Percentiles rank a stretch among this genome's conserved stretches.
Evolutionary conservation across 2,888 invertebrate genomes (phyloP).

Genomic region (Nymphalis c-album): DNA sequence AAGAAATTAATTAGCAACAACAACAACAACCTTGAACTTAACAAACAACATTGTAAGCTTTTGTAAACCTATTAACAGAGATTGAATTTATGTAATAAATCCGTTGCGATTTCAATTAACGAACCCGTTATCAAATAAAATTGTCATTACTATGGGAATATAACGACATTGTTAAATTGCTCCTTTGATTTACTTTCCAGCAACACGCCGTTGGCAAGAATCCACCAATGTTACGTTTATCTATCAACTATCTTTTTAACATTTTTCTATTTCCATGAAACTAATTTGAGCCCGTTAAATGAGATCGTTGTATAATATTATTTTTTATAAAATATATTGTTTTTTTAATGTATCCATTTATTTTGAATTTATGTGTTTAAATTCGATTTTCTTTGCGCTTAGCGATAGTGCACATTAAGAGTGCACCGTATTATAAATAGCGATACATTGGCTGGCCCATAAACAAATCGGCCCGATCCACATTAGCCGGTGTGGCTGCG

Average conservation of each 20-base stretch:
- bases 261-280: slow-evolving; percentile 15
- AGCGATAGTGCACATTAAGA: slow-evolving; percentile 37
- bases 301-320: not conserved
- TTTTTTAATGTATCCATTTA: not conserved
- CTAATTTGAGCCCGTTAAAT: not conserved
- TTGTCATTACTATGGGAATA: slow-evolving; percentile 23
- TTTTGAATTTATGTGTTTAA: not conserved
- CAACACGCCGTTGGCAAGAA: slow-evolving; percentile 33
- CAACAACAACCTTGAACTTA: no score
- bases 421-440: slow-evolving; percentile 48
- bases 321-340: not conserved
- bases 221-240: slow-evolving; percentile 21
- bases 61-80: no score
- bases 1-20: no score
- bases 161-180: slow-evolving; percentile 33
- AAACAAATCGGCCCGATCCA: slow-evolving; percentile 66
- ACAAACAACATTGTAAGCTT: no score
- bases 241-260: slow-evolving; percentile 17
- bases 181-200: slow-evolving; percentile 30
- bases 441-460: slow-evolving; percentile 60
- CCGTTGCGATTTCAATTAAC: not conserved
- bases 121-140: not conserved
- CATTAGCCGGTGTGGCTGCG: slow-evolving; percentile 65
- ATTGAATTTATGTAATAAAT: no score
- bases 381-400: not conserved